Base-by-base conservation (phyloP, 64 coral and sea anemone genomes). In the Actinia tenebrosa region DNA sequence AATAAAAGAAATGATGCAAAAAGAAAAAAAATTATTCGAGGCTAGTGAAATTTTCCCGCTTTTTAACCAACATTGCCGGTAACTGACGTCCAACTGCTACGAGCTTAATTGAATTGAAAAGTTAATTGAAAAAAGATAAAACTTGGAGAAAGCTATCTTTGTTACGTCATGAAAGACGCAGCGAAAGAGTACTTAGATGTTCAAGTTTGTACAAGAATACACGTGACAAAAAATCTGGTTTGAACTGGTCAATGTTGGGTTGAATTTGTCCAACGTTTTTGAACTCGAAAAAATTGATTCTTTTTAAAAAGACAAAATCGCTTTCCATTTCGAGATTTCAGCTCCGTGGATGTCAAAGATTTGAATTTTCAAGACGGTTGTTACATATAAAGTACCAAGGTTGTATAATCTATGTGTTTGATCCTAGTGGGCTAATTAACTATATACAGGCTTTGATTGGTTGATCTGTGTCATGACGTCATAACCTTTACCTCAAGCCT, bases 301-400 rank as follows among this genome's bases (percentile, higher is more conserved):
- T 7, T 19, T 5, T 75, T 13, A 75, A 30, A 75, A 42, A 42
- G 30, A 23, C 22, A 20, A 23, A n/a, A 66, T 23, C 63, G 17
- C n/a, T n/a, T 0, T 66, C 20, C 0, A n/a, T 66, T 66, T 66
- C 63, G 22, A 66, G 56, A 66, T 20, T 20, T 66, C 63, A n/a
- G 63, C 69, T 42, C 27, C n/a, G 20, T 15, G 69, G 69, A 42
- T 16, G 8, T 10, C 60, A 69, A 69, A 50, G 64, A 69, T 42
- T 16, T 75, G 69, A 14, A 75, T 75, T 75, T 75, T 75, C 26
- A 27, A 42, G 25, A 27, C 23, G 4, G 10, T 75, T 75, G 69
- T 75, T 75, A 30, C 69, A 75, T 75, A 30, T 75, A 75, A 75
- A 75, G 26, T 75, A 75, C 69, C 26, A 75, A 75, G 26, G 20